Base-by-base conservation (phyloP, 2,113 vertebrate genomes). In the Echinops telfairi region DNA sequence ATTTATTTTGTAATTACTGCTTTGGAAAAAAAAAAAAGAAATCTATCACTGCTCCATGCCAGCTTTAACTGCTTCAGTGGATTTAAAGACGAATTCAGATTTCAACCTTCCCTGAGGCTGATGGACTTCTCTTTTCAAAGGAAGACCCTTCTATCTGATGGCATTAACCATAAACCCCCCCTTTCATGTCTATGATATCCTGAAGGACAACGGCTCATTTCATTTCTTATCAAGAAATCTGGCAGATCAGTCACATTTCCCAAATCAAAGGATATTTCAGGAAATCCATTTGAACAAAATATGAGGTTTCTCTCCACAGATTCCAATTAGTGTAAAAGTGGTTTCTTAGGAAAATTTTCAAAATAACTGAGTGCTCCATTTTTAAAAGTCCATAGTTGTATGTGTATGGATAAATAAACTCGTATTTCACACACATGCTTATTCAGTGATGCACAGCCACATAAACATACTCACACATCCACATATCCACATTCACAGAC, bases 231-330 rank as follows among this genome's bases (percentile, higher is more conserved):
- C 98, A 98, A 98, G 98, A 98, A 98, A 98, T 98, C 97, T 68
- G 97, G 97, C 98, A 98, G 98, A 99, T 99, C 98, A 98, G 97
- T 98, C 98, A 98, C 98, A 98, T 98, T 99, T 98, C 98, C 98
- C 81, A 98, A 99, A 98, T 99, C 98, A 98, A 99, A 99, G 99
- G 98, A 98, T 98, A 98, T 98, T 99, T 97, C 96, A 98, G 98
- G 97, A 98, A 98, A 98, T 98, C 98, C 98, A 98, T 98, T 98
- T 98, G 98, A 98, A 97, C 97, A 97, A 97, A 98, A 98, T 98
- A 98, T 98, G 98, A 98, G 97, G 97, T 98, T 98, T 97, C 97
- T 98, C 97, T 98, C 97, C 94, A 97, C 97, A 98, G 98, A 98
- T 97, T 98, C 97, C 98, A 99, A 99, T 99, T 99, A 99, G 98